These are phyloP conservation scores for Nerophis ophidion DNA, from an alignment of 2,113 vertebrate genomes.

Conservation along the genomic window DNA sequence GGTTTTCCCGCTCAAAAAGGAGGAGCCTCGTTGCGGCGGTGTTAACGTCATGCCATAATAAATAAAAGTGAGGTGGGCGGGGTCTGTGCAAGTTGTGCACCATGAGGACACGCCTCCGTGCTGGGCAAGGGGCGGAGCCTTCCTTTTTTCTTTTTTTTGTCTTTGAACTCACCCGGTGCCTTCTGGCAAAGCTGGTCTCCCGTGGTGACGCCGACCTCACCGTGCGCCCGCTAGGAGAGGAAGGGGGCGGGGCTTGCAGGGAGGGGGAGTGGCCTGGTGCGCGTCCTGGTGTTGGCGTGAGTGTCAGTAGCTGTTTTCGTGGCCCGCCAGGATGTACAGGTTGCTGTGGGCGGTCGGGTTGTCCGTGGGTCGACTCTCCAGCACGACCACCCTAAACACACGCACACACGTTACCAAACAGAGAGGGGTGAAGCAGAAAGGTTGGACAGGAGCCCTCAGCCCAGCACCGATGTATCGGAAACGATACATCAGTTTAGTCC, in stretches of 20 bases:
- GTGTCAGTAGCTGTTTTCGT: slow-evolving; percentile 98
- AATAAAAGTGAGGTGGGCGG: slow-evolving; percentile 67
- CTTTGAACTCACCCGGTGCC: neutral
- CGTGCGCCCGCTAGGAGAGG: slow-evolving; percentile 2
- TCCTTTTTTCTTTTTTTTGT: no score
- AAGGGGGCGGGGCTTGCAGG: slow-evolving; percentile 10
- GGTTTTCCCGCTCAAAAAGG: slow-evolving; percentile 22
- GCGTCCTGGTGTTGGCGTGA: slow-evolving; percentile 12
- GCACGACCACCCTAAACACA: slow-evolving; percentile 85
- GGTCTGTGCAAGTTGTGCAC: slow-evolving; percentile 41
- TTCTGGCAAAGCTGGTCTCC: slow-evolving; percentile 11
- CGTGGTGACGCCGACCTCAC: slow-evolving; percentile 3
- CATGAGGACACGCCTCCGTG: slow-evolving; percentile 33
- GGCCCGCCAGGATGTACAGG: slow-evolving; percentile 96
- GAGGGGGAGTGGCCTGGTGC: slow-evolving; percentile 25
- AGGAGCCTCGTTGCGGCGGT: slow-evolving; percentile 45
- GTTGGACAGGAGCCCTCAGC: neutral
- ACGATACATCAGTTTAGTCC: no score
- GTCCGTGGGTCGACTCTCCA: slow-evolving; percentile 95
- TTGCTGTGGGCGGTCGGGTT: slow-evolving; percentile 98
- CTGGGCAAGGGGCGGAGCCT: slow-evolving; percentile 1
- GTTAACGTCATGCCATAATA: slow-evolving; percentile 80
- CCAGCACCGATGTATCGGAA: neutral
- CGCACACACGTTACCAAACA: neutral
- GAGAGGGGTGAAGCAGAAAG: neutral